Evolutionary conservation across 2,797 vertebrate genomes (phyloP).

Genomic region (Lophius americanus): DNA sequence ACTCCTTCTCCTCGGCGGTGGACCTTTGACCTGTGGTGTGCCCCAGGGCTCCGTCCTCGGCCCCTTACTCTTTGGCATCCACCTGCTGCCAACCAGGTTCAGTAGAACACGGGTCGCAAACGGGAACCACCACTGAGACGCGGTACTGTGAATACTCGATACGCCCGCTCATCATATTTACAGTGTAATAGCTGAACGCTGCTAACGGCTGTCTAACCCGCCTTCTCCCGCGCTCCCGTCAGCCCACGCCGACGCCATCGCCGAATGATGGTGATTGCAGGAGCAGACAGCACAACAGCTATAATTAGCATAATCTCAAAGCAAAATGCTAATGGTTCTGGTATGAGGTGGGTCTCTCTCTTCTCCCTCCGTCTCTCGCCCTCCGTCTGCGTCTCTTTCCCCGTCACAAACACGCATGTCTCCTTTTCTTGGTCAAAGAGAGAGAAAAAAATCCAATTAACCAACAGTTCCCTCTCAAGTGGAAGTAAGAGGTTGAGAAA

Average conservation of each 20-base stretch:
- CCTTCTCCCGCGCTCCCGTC: slow-evolving; percentile 1
- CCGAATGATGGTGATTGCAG: slow-evolving; percentile 48
- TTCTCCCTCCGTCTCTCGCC: background rate
- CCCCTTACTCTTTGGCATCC: no score
- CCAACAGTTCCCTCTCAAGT: slow-evolving; percentile 58
- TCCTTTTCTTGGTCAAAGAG: slow-evolving; percentile 23
- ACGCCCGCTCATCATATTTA: slow-evolving; percentile 3
- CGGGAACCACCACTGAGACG: background rate
- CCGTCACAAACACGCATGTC: slow-evolving; percentile 29
- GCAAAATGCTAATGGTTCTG: slow-evolving; percentile 42
- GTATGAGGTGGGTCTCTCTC: background rate
- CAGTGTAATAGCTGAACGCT: background rate
- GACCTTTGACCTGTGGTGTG: no score
- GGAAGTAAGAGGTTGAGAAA: slow-evolving; percentile 64
- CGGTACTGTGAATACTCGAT: background rate
- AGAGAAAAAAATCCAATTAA: slow-evolving; percentile 62
- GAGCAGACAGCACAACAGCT: slow-evolving; percentile 33
- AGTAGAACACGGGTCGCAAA: background rate
- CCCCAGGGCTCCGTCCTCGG: no score
- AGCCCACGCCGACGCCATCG: slow-evolving; percentile 25
- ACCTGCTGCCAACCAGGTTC: no score
- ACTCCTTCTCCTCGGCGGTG: no score
- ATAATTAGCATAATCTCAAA: slow-evolving; percentile 43
- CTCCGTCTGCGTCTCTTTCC: background rate
- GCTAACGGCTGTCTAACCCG: slow-evolving; percentile 17